Evolutionary conservation across 2,888 invertebrate genomes (phyloP), one percentile per base, ranked within the genome.

Genomic region (Pyralis farinalis): DNA sequence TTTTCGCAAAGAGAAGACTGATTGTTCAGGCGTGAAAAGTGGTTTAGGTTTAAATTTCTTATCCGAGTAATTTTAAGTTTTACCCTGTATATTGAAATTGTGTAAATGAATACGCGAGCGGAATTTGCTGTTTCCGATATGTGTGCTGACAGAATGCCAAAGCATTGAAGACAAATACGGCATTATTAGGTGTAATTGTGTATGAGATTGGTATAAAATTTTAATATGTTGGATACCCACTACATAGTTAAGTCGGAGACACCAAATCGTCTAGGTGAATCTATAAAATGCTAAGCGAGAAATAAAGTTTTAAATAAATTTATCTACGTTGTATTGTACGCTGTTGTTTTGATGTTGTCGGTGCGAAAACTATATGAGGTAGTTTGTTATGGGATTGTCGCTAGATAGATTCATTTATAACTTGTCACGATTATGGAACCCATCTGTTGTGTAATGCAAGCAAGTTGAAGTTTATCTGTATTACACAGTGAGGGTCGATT

Each of bases 1-100:
- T 84, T 84, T 84, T 82, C 72, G 84, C 82, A 85, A 85, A 77
- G 84, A 87, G 83, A 87, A 87, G 87, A 87, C 87, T 87, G 87
- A 87, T 80, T 76, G 84, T 81, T 83, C 82, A 74, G 71, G 81
- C 77, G 70, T 79, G 84, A 75, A 65, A 63, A 71, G 75, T 76
- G 83, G 72, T 74, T 62, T 77, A 83, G 75, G 57, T 74, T 75
- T 84, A 82, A 75, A 68, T 78, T 76, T 68, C 66, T 71, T 72
- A 74, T 71, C 70, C 58, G 63, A 70, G 61, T 75, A 77, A 72
- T 68, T 76, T 82, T 81, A 80, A 77, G 76, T 83, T 80, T 71
- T 72, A 71, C 52, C 58, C 55, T 73, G 68, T 75, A 67, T 63
- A 64, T 71, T 72, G 53, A 66, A 65, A 63, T 68, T 68, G 71